Evolutionary conservation across 2,888 invertebrate genomes (phyloP).

Genomic region (Agonopterix arenella): DNA sequence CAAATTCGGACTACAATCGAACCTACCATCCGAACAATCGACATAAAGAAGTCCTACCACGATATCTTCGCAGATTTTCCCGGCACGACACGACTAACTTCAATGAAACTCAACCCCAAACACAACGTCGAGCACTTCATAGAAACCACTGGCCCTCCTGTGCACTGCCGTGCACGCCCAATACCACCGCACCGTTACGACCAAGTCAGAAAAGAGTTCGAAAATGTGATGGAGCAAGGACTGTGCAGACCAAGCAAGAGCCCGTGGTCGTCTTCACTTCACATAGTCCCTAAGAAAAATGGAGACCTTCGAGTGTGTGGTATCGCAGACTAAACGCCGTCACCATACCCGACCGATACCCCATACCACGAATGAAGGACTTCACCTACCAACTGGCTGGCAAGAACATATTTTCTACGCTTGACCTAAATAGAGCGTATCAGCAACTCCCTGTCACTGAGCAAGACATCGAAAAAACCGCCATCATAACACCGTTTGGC

Average conservation of each 20-base stretch:
- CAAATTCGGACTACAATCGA: background rate
- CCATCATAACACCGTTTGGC: slow-evolving; percentile 32
- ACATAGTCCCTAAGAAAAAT: slow-evolving; percentile 10
- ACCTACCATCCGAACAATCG: background rate
- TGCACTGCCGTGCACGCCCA: background rate
- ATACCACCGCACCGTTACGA: slow-evolving; percentile 1
- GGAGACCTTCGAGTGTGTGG: slow-evolving; percentile 9
- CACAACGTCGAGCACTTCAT: slow-evolving; percentile 3
- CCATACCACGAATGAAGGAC: slow-evolving; percentile 3
- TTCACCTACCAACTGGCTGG: background rate
- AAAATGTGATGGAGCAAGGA: background rate
- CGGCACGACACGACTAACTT: background rate
- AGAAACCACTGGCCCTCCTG: background rate
- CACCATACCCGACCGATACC: slow-evolving; percentile 7
- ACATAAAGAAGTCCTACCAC: background rate
- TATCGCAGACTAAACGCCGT: slow-evolving; percentile 11
- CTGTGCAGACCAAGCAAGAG: background rate
- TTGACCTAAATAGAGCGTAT: background rate
- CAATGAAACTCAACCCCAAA: background rate
- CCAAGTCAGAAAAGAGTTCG: background rate
- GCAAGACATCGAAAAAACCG: slow-evolving; percentile 36
- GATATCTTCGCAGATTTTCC: slow-evolving; percentile 1
- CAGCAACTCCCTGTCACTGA: background rate
- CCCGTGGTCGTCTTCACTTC: slow-evolving; percentile 9
- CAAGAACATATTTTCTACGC: background rate